These are phyloP conservation scores for Prinia subflava DNA, from an alignment of 2,113 vertebrate genomes.

Conservation along the genomic window DNA sequence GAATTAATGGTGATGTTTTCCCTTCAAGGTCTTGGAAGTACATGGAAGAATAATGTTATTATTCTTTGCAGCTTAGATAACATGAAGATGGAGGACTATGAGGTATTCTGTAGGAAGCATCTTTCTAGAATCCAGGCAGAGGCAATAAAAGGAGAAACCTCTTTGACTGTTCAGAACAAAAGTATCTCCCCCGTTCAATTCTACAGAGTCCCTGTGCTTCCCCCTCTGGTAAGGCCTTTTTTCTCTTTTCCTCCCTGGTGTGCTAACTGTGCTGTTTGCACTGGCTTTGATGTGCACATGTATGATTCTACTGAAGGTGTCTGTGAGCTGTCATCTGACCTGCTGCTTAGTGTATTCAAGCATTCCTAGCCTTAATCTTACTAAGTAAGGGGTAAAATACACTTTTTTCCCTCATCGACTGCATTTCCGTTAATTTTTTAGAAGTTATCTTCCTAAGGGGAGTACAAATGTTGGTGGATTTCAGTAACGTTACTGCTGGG, in stretches of 20 bases:
- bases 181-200: conserved; percentile 81
- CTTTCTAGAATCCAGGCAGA: conserved; percentile 76
- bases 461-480: neutral
- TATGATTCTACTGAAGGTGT: neutral
- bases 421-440: neutral
- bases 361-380: neutral
- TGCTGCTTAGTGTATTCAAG: neutral
- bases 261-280: neutral
- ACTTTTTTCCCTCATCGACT: neutral
- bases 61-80: conserved; percentile 8
- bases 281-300: neutral
- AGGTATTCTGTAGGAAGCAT: conserved; percentile 82
- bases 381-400: neutral
- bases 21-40: neutral
- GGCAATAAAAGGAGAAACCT: conserved; percentile 37
- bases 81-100: conserved; percentile 87
- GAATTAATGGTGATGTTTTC: neutral
- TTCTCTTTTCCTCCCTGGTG: neutral
- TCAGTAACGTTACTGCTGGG: neutral
- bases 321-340: neutral
- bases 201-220: conserved; percentile 82
- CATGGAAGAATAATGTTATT: neutral
- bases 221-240: conserved; percentile 81
- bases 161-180: conserved; percentile 40
- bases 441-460: neutral